Evolutionary conservation across 2,888 invertebrate species (phyloP).

Genomic region (Pterostichus niger): DNA sequence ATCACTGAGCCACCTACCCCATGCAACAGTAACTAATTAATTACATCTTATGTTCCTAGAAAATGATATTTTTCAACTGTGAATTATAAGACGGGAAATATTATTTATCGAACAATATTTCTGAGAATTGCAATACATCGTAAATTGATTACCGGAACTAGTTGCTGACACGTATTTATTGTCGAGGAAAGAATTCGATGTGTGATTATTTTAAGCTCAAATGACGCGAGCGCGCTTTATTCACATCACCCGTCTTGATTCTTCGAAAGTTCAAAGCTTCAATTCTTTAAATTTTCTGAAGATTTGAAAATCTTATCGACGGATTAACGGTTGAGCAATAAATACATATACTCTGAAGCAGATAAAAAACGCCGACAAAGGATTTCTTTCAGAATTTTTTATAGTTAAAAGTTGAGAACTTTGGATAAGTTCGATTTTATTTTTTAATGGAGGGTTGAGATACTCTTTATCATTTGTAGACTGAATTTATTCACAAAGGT

Average conservation of each 20-base stretch:
- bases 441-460: constrained; percentile 13
- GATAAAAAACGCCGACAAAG: constrained; percentile 26
- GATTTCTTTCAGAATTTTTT: constrained; percentile 16
- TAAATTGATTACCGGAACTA: constrained; percentile 44
- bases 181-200: not conserved
- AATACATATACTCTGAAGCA: not conserved
- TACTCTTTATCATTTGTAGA: constrained; percentile 23
- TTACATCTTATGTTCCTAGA: too few species aligned
- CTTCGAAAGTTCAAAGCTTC: not conserved
- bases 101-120: constrained; percentile 16
- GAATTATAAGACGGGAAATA: not conserved
- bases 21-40: too few species aligned
- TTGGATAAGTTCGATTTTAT: constrained; percentile 31
- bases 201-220: constrained; percentile 48
- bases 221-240: constrained; percentile 8
- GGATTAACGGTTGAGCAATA: constrained; percentile 23
- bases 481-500: not conserved
- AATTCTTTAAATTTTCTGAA: not conserved
- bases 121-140: constrained; percentile 27
- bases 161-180: constrained; percentile 31
- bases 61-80: too few species aligned
- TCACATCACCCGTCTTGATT: constrained; percentile 17
- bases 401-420: constrained; percentile 30
- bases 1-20: too few species aligned
- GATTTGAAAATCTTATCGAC: constrained; percentile 12